Conservation (phyloP, 2,113 vertebrate genomes). For the Lasiurus cinereus region DNA sequence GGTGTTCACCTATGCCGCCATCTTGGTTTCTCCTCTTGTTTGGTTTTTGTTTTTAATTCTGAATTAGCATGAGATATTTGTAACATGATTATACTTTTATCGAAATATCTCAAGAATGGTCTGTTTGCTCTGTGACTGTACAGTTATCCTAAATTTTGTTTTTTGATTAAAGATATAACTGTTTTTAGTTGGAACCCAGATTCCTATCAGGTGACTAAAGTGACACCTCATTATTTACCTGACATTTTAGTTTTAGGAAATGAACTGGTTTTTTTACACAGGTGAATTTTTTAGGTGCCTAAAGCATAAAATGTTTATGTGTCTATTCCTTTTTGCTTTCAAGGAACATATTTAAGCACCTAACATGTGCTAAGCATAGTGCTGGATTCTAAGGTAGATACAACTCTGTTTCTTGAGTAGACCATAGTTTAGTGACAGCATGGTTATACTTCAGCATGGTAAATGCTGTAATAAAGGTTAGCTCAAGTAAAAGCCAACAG, state of each 20-base stretch:
- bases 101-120: conserved; percentile 84
- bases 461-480: neutral
- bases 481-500: neutral
- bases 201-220: conserved; percentile 35
- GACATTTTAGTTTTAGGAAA: conserved; percentile 4
- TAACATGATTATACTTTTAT: conserved; percentile 82
- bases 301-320: conserved; percentile 27
- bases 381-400: neutral
- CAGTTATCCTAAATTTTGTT: conserved; percentile 76
- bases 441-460: neutral
- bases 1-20: too few relatives aligned
- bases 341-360: conserved; percentile 24
- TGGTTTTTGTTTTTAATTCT: conserved; percentile 59
- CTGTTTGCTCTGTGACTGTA: conserved; percentile 77
- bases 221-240: conserved; percentile 22
- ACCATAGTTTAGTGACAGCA: neutral
- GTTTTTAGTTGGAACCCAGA: conserved; percentile 78
- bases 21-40: neutral
- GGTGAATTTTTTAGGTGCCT: conserved; percentile 57
- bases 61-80: conserved; percentile 66
- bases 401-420: neutral
- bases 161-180: conserved; percentile 75
- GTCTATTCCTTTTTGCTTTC: conserved; percentile 10
- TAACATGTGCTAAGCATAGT: neutral
- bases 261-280: conserved; percentile 42